Base-by-base conservation (phyloP, 2,888 invertebrate species). In the Bursaphelenchus okinawaensis region DNA sequence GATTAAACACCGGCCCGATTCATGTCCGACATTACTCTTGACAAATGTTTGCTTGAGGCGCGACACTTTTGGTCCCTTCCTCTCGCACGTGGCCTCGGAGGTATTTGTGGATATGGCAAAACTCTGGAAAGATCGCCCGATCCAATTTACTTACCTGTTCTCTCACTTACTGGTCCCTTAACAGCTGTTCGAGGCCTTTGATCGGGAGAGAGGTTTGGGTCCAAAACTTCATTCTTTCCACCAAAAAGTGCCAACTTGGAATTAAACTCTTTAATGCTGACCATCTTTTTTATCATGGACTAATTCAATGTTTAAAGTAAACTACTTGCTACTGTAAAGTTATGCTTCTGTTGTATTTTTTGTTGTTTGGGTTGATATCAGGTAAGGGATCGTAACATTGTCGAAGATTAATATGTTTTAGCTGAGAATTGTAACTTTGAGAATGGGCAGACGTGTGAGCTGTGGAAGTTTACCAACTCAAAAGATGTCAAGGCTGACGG, bases 391-490 rank as follows among this genome's bases (percentile, higher is more conserved):
- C 23, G 8, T 6, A 27, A 7, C 19, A 8, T 23, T 19, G 6
- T 28, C 12, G 20, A n/a, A 22, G 0, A 20, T n/a, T 19, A 8
- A 16, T 19, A 20, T 27, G 26, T 57, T 31, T 23, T 27, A 24
- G 57, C 12, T 7, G 23, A 16, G 26, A 22, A 26, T 9, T 26
- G 16, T 16, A 65, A n/a, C 19, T 65, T 27, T 50, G 52, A 63
- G n/a, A 65, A 65, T 62, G 63, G 52, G 31, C 12, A 57, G 28
- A 50, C 31, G 16, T 57, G 57, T 9, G n/a, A 12, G n/a, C 19
- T 65, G 8, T 63, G 63, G 63, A 63, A 12, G 26, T 63, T 63
- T 28, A 19, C 64, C n/a, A 63, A 63, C 52, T 63, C 63, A 6
- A 31, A 63, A 9, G 31, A 63, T 27, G 24, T 59, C 2, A 50